Evolutionary conservation across 2,113 vertebrate species (phyloP).

Genomic region (Solenodon paradoxus): DNA sequence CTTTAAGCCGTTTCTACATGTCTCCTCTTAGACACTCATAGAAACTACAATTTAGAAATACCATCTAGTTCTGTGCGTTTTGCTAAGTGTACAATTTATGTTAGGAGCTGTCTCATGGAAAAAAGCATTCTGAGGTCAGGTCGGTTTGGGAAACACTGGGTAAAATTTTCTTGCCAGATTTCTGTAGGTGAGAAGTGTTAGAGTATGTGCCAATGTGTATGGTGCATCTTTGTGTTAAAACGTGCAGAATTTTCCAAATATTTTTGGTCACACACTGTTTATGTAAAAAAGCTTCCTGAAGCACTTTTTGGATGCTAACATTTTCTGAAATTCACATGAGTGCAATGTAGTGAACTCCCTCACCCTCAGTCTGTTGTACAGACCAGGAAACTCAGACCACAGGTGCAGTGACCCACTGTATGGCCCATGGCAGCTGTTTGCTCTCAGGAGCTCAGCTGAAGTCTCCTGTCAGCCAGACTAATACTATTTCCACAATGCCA

Average conservation of each 20-base stretch:
- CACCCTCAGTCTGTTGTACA: fast-evolving
- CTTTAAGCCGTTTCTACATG: neutral
- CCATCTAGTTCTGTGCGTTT: neutral
- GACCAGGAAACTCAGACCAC: neutral
- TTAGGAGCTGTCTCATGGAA: neutral
- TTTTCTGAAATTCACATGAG: neutral
- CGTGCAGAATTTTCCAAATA: neutral
- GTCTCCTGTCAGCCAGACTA: neutral
- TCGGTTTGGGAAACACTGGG: neutral
- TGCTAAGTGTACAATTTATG: neutral
- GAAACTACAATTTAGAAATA: neutral
- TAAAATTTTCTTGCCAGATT: neutral
- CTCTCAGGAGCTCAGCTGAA: neutral
- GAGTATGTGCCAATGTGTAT: neutral
- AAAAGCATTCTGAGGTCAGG: neutral
- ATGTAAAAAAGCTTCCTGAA: neutral
- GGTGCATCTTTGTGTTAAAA: neutral
- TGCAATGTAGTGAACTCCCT: neutral
- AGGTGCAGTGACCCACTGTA: neutral
- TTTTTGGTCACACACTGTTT: neutral
- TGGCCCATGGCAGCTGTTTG: neutral
- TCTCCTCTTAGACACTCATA: neutral
- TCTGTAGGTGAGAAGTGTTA: neutral
- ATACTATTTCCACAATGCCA: neutral
- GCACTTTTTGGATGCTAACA: neutral